Conservation (phyloP, 2,113 vertebrate genomes). For the Halichoerus grypus region DNA sequence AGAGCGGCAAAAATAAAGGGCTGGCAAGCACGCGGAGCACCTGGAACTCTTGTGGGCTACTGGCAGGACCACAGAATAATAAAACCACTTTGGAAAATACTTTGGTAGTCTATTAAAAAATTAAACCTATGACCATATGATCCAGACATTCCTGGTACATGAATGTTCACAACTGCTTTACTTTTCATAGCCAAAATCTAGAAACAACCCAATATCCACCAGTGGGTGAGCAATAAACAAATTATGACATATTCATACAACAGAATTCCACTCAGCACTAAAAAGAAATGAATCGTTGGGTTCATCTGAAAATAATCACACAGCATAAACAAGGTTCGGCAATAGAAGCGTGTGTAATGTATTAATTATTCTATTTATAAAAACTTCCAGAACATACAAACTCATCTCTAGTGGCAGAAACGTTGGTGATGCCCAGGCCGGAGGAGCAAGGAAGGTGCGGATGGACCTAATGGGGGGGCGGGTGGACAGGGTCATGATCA, state of each 20-base stretch:
- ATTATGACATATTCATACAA: rapidly evolving
- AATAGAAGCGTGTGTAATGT: rapidly evolving
- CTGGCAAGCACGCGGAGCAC: no score
- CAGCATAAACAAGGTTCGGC: neutral
- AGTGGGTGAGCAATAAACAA: no score
- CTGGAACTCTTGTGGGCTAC: neutral
- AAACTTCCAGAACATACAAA: neutral
- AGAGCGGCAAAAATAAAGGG: neutral
- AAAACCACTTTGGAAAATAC: neutral
- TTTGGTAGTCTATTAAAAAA: neutral
- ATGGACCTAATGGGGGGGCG: no score
- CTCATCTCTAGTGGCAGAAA: neutral
- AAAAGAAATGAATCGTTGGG: no score
- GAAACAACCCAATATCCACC: neutral
- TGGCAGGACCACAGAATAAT: neutral
- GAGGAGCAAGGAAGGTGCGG: neutral
- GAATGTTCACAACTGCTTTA: neutral
- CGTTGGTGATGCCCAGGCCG: rapidly evolving
- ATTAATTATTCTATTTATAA: no score
- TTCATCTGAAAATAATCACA: no score
- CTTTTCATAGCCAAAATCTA: neutral
- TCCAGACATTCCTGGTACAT: neutral
- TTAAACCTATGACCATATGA: neutral
- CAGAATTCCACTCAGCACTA: rapidly evolving
- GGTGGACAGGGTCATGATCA: rapidly evolving